Conservation (phyloP, 2,888 invertebrate genomes). For the Sipunculus nudus region DNA sequence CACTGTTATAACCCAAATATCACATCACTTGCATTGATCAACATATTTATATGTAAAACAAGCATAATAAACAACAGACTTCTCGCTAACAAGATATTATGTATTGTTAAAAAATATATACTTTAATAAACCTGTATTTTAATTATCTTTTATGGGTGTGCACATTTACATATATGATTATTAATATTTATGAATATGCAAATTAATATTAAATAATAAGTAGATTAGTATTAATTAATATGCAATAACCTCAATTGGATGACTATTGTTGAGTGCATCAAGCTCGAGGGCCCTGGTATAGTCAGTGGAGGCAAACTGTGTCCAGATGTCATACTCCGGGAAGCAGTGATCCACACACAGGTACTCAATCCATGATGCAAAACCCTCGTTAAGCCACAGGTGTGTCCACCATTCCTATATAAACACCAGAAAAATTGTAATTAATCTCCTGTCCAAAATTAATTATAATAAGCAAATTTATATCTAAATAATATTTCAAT, state of each 20-base stretch:
- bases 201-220: no score
- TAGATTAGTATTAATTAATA: no score
- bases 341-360: constrained; percentile 91
- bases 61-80: no score
- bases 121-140: no score
- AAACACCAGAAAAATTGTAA: constrained; percentile 14
- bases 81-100: no score
- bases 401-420: constrained; percentile 92
- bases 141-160: no score
- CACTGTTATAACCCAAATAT: no score
- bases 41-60: no score
- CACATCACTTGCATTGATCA: no score
- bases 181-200: no score
- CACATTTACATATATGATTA: no score
- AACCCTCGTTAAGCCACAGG: constrained; percentile 93
- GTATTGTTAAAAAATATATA: no score
- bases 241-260: constrained; percentile 86
- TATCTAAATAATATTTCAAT: not conserved
- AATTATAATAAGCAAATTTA: not conserved
- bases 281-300: constrained; percentile 82
- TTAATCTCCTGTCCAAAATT: constrained; percentile 10
- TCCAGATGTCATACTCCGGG: constrained; percentile 97
- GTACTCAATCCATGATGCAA: constrained; percentile 95
- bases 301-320: constrained; percentile 91
- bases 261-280: constrained; percentile 87